These are phyloP conservation scores for Drosophila mayri DNA, from an alignment of 1,140 invertebrate genomes.

Conservation along the genomic window DNA sequence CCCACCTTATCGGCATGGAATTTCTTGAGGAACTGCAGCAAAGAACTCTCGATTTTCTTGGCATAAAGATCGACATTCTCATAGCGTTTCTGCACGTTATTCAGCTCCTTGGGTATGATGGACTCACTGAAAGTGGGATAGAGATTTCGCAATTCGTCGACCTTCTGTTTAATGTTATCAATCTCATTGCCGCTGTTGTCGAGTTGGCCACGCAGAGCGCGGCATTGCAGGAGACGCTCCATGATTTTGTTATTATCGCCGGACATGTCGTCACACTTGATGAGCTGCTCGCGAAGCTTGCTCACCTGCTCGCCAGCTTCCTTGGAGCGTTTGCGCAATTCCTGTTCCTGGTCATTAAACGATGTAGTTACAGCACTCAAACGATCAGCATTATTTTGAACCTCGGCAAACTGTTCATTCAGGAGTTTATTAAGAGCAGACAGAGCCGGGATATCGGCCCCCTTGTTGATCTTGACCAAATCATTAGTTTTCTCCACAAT, in stretches of 20 bases:
- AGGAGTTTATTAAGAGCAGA: slow-evolving; percentile 89
- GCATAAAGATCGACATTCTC: slow-evolving; percentile 90
- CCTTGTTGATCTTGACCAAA: slow-evolving; percentile 91
- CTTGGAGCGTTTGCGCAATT: slow-evolving; percentile 90
- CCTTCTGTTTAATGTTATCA: slow-evolving; percentile 88
- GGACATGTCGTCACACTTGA: slow-evolving; percentile 96
- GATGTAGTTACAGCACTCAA: slow-evolving; percentile 90
- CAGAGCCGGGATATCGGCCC: slow-evolving; percentile 89
- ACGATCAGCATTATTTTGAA: slow-evolving; percentile 90
- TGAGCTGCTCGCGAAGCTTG: slow-evolving; percentile 92
- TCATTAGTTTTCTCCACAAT: slow-evolving; percentile 93
- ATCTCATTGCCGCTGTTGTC: slow-evolving; percentile 88
- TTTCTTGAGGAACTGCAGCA: slow-evolving; percentile 94
- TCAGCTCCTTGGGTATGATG: slow-evolving; percentile 91
- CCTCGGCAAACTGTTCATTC: slow-evolving; percentile 91
- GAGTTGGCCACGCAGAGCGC: slow-evolving; percentile 89
- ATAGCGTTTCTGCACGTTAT: slow-evolving; percentile 91
- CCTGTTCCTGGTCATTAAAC: slow-evolving; percentile 90
- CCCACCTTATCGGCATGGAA: slow-evolving; percentile 94
- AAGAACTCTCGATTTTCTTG: slow-evolving; percentile 92
- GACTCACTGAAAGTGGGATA: slow-evolving; percentile 93
- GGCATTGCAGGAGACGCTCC: slow-evolving; percentile 90
- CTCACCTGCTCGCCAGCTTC: slow-evolving; percentile 89
- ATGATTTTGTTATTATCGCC: slow-evolving; percentile 94
- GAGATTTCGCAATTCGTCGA: slow-evolving; percentile 90